Conservation (phyloP, 2,113 vertebrate genomes). For the Prunella himalayana region DNA sequence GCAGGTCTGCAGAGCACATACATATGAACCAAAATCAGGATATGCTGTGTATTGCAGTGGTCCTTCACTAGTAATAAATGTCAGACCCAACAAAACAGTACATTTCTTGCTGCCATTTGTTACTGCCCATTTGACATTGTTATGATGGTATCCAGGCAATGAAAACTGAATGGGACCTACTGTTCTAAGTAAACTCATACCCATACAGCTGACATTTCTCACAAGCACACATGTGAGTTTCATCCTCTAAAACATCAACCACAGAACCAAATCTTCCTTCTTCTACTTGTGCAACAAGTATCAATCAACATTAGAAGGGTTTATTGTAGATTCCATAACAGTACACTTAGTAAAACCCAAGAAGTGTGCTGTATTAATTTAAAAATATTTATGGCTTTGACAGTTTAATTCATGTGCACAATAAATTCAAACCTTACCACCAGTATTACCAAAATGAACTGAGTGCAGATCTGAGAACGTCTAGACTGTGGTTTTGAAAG, state of each 20-base stretch:
- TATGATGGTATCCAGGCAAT: background rate
- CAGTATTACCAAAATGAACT: background rate
- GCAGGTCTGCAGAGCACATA: background rate
- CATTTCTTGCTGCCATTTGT: background rate
- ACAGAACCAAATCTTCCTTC: background rate
- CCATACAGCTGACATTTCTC: background rate
- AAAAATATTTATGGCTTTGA: background rate
- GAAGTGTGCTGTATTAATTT: background rate
- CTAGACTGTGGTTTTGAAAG: constrained; percentile 46
- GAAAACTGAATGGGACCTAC: background rate
- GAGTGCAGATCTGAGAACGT: background rate
- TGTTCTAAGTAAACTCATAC: background rate
- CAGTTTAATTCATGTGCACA: background rate
- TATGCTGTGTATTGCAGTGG: background rate
- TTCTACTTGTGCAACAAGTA: background rate
- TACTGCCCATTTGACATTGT: background rate
- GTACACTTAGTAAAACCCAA: background rate
- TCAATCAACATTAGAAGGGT: background rate
- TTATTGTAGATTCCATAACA: background rate
- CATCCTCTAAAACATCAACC: background rate
- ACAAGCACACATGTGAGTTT: background rate
- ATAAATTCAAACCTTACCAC: background rate
- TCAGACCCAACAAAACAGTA: background rate
- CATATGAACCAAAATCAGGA: background rate
- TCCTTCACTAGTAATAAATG: background rate